Conservation (phyloP, 2,113 vertebrate genomes). For the Cyanoramphus novaezelandiae region DNA sequence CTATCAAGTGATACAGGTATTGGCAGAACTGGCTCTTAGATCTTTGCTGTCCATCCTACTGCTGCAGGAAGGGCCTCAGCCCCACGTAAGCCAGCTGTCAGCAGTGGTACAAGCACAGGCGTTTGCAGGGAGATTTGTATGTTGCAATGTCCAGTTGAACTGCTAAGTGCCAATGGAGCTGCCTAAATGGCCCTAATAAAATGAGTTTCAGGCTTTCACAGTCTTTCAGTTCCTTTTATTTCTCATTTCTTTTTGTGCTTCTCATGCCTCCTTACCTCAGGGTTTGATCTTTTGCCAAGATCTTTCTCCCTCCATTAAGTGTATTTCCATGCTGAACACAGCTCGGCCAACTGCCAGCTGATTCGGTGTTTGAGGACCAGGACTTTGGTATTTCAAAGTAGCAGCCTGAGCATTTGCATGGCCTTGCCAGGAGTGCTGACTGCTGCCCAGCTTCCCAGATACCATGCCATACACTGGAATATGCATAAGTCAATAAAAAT, state of each 20-base stretch:
- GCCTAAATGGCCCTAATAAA: not conserved
- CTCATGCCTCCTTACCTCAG: not conserved
- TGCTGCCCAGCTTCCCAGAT: not conserved
- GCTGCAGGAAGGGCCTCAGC: not conserved
- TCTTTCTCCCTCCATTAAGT: not conserved
- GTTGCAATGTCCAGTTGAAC: rapidly evolving
- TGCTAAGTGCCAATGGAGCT: not conserved
- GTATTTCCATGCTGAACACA: not conserved
- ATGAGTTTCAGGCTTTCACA: not conserved
- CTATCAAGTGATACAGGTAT: rapidly evolving
- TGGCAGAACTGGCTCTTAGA: not conserved
- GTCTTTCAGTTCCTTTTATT: not conserved
- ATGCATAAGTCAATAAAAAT: not conserved
- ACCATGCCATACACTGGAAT: not conserved
- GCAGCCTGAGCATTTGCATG: not conserved
- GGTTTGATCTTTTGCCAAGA: not conserved
- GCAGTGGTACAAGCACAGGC: not conserved
- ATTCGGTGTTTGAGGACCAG: rapidly evolving
- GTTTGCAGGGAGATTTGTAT: not conserved
- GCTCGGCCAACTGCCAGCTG: rapidly evolving
- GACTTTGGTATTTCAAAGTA: not conserved
- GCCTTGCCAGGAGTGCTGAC: rapidly evolving
- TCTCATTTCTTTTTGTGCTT: not conserved
- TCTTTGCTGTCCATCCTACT: not conserved
- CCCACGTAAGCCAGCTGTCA: not conserved